Conservation (phyloP, 2,797 vertebrate species). For the Leptoclinus maculatus region DNA sequence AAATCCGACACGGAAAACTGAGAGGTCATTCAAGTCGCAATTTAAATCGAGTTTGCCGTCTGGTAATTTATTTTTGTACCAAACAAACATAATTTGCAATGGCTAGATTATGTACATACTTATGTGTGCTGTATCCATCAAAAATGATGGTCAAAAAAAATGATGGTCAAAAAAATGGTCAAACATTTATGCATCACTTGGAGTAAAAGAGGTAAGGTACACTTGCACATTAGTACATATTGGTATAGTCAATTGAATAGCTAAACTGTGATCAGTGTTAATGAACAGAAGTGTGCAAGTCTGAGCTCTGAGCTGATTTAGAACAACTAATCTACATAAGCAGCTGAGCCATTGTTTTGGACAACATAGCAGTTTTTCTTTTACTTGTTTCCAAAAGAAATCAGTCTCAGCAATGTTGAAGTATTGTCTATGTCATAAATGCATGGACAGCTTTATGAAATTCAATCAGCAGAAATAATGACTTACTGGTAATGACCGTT, state of each 20-base stretch:
- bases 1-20: not conserved
- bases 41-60: not conserved
- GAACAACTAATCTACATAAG: not conserved
- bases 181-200: no score
- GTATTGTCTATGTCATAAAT: not conserved
- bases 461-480: not conserved
- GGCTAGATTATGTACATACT: no score
- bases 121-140: no score
- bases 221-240: no score
- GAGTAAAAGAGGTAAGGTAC: no score
- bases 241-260: not conserved
- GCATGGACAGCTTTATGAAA: not conserved
- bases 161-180: no score
- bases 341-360: not conserved
- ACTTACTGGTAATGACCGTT: not conserved
- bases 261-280: not conserved
- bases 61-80: no score
- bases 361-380: not conserved
- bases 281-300: not conserved
- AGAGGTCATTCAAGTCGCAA: not conserved
- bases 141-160: no score
- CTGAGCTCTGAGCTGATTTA: not conserved
- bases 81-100: no score
- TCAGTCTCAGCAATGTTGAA: not conserved
- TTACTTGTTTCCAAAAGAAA: not conserved